Conservation (phyloP, 2,113 vertebrate genomes). For the Scomber scombrus region DNA sequence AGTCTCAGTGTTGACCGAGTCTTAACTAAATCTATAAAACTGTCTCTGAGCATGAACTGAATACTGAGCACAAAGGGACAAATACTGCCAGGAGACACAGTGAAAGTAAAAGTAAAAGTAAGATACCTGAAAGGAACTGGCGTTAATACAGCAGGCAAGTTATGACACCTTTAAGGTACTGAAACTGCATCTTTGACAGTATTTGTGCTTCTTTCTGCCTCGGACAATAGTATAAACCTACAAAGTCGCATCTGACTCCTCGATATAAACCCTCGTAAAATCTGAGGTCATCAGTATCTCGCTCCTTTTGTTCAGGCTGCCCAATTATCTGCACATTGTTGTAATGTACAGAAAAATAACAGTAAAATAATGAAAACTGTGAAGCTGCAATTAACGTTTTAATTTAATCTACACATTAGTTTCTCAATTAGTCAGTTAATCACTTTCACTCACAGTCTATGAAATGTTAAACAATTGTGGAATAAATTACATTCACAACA, state of each 20-base stretch:
- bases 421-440: too few species aligned
- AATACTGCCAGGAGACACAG: not conserved
- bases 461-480: too few species aligned
- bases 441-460: too few species aligned
- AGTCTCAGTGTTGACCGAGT: conserved; percentile 21
- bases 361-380: too few species aligned
- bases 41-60: conserved; percentile 16
- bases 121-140: conserved; percentile 29
- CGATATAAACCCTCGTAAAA: too few species aligned
- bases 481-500: too few species aligned
- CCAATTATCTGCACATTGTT: not conserved
- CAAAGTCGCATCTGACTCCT: not conserved
- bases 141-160: conserved; percentile 32
- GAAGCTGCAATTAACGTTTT: too few species aligned
- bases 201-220: not conserved
- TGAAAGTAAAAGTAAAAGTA: not conserved
- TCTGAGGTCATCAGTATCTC: too few species aligned
- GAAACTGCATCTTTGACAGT: not conserved
- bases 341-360: not conserved
- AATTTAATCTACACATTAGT: too few species aligned
- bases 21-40: conserved; percentile 35
- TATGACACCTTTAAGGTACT: conserved; percentile 4
- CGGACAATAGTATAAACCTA: not conserved
- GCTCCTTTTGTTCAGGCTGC: not conserved
- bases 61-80: not conserved